Conservation (phyloP, 1,140 invertebrate species). For the Rhizoglyphus robini region DNA sequence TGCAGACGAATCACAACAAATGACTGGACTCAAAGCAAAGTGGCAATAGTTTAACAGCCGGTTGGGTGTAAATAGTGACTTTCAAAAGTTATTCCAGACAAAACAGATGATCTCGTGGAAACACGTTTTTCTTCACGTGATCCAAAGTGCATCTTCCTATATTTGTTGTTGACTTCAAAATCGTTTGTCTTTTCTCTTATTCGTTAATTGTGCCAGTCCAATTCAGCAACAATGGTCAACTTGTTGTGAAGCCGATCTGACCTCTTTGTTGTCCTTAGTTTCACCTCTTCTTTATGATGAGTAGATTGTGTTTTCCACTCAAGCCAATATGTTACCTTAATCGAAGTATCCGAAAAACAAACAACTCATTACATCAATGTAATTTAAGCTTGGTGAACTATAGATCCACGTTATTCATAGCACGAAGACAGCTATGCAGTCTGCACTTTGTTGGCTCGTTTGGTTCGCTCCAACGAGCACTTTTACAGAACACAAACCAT, state of each 20-base stretch:
- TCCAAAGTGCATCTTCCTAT: too few relatives aligned
- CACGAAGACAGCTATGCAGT: neutral
- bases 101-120: neutral
- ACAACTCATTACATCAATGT: neutral
- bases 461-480: neutral
- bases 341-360: neutral
- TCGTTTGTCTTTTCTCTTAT: too few relatives aligned
- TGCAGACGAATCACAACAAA: neutral
- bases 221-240: too few relatives aligned
- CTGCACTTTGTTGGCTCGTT: neutral
- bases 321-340: neutral
- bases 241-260: too few relatives aligned
- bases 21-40: neutral
- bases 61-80: neutral
- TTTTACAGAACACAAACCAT: too few relatives aligned
- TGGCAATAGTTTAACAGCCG: neutral
- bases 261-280: too few relatives aligned
- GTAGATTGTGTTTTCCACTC: neutral
- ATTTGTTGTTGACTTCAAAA: too few relatives aligned
- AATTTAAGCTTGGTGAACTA: too few relatives aligned
- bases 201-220: too few relatives aligned
- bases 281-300: too few relatives aligned
- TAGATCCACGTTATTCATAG: neutral
- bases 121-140: neutral
- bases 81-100: neutral